A percentile compares a stretch with the other conserved stretches of the same genome.
Conservation (phyloP, 2,888 invertebrate genomes). For the Lycophotia porphyrea region DNA sequence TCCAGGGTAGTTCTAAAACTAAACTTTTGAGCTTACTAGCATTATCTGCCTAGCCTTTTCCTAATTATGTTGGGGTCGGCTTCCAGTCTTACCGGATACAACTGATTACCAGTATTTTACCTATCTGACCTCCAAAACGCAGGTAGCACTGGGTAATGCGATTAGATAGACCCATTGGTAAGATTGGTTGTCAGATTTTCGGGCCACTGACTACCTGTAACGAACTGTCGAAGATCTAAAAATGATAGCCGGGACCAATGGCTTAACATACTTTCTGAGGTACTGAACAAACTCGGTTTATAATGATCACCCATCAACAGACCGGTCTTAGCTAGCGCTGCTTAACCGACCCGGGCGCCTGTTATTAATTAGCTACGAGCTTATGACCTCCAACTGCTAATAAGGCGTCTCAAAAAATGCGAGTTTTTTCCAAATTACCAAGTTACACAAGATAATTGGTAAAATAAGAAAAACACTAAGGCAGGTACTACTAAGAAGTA, state of each 20-base stretch:
- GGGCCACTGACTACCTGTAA: background rate
- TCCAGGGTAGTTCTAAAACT: background rate
- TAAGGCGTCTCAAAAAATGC: background rate
- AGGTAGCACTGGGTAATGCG: background rate
- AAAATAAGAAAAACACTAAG: too few relatives aligned
- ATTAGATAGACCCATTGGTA: background rate
- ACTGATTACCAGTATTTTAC: background rate
- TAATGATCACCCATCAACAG: too few relatives aligned
- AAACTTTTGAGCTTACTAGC: background rate
- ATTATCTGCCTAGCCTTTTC: background rate
- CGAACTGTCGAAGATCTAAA: background rate
- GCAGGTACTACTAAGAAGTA: background rate
- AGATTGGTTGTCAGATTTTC: background rate
- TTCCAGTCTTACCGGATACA: background rate
- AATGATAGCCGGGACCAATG: too few relatives aligned
- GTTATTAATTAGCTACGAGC: too few relatives aligned
- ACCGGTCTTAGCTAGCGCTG: too few relatives aligned
- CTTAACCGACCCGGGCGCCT: too few relatives aligned
- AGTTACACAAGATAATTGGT: too few relatives aligned
- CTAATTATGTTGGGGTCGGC: background rate
- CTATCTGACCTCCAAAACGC: background rate
- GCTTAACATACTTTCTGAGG: too few relatives aligned
- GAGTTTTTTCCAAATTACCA: background rate
- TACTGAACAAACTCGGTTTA: too few relatives aligned
- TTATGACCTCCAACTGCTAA: too few relatives aligned